Evolutionary conservation across 2,113 vertebrate genomes (phyloP).

Genomic region (Tichodroma muraria): DNA sequence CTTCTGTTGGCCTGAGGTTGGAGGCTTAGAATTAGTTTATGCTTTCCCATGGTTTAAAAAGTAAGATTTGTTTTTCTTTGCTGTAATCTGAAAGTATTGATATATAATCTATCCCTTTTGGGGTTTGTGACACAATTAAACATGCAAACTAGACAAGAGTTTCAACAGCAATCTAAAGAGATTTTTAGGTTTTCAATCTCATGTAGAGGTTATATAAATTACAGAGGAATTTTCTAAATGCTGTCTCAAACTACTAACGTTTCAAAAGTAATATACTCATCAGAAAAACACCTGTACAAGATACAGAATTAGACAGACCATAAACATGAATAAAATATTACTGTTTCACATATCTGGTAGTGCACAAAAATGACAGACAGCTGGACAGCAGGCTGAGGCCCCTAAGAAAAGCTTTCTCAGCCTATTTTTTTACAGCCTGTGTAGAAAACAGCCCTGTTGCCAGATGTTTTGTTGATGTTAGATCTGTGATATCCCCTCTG

Average conservation of each 20-base stretch:
- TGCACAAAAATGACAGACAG: not conserved
- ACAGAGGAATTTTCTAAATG: not conserved
- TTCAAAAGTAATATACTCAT: not conserved
- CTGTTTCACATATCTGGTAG: not conserved
- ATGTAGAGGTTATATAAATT: not conserved
- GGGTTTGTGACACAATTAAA: not conserved
- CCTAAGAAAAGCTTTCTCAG: slow-evolving; percentile 20
- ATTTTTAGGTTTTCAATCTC: not conserved
- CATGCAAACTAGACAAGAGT: not conserved
- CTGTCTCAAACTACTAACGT: not conserved
- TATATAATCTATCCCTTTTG: not conserved
- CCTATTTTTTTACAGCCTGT: not conserved
- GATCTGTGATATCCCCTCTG: slow-evolving; percentile 3
- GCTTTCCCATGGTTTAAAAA: not conserved
- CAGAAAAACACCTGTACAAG: not conserved
- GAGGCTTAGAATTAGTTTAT: not conserved
- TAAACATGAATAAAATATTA: not conserved
- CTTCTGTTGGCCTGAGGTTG: not conserved
- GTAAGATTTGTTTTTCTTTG: not conserved
- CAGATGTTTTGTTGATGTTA: slow-evolving; percentile 25
- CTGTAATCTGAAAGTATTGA: not conserved
- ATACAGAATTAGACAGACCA: not conserved
- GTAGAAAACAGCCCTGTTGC: not conserved
- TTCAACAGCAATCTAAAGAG: not conserved
- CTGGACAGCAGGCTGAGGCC: not conserved